Evolutionary conservation across 2,113 vertebrate species (phyloP), one percentile per base, ranked within the genome.

Genomic region (Brienomyrus longianalis): DNA sequence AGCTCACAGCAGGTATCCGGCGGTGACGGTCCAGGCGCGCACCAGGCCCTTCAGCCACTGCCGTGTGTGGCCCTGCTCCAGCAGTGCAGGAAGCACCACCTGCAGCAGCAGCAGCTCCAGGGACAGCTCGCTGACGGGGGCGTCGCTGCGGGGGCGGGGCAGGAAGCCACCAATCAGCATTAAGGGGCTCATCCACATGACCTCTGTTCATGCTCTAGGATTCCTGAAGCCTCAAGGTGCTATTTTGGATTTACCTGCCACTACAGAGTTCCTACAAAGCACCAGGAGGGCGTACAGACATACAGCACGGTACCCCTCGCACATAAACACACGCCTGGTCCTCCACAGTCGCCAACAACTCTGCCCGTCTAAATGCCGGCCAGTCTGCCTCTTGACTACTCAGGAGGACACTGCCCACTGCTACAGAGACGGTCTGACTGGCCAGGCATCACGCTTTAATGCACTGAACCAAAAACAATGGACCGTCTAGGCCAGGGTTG

Each of bases 21-120:
- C 98, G 2, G 97, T 97, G 89, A 99, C 97, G 4, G 98, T 99
- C 98, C 98, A 99, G 13, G 98, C 98, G 90, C 98, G 94, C 88
- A 99, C 98, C 11, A 99, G 97, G 35, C 98, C 98, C 94, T 99
- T 99, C 92, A 99, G 94, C 98, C 98, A 99, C 95, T 99, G 98
- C 0, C 98, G 96, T 0, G 98, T 99, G 94, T 99, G 98, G 88
- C 98, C 98, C 93, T 99, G 98, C 86, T 99, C 98, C 91, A 99
- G 95, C 17, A 99, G 94, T n/a, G 98, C 98, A 8, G 98, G 98
- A 91, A 99, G 95, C 85, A 99, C 98, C 23, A 99, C 98, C 94
- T 99, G 98, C 89, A 99, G 97, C 91, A 99, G 94, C 80, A 99
- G 96, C 21, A 99, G 96, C 96, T 99, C 98, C 88, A 99, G 93